Conservation (phyloP, 30 jellyfish, hydroid and myxozoan species). For the Mastigias papua region DNA sequence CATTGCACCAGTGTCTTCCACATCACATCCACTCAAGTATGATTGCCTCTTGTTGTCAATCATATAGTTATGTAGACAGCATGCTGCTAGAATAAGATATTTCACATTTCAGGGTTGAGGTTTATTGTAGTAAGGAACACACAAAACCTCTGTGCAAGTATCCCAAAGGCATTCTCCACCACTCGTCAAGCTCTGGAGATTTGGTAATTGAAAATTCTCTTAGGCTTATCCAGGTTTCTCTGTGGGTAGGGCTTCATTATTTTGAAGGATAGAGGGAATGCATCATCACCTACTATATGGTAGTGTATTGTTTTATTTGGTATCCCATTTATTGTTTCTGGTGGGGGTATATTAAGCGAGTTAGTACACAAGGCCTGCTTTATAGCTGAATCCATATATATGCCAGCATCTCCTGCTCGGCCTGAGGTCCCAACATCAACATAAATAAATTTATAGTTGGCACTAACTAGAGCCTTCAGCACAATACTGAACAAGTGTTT, state of each 20-base stretch:
- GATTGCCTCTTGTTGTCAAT: too few relatives aligned
- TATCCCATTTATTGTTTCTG: constrained; percentile 26
- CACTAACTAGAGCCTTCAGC: constrained; percentile 12
- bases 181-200: constrained; percentile 47
- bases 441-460: constrained; percentile 25
- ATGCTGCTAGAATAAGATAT: constrained; percentile 22
- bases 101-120: constrained; percentile 30
- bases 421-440: constrained; percentile 54
- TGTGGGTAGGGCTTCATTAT: constrained; percentile 44
- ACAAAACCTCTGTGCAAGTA: constrained; percentile 48
- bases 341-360: constrained; percentile 9
- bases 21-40: too few relatives aligned
- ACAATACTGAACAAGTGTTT: constrained; percentile 12
- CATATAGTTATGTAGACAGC: constrained; percentile 36
- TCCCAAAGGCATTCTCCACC: constrained; percentile 54
- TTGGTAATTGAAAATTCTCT: constrained; percentile 15
- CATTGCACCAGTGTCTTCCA: too few relatives aligned
- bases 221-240: constrained; percentile 15
- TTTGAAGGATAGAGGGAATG: constrained; percentile 17
- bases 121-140: constrained; percentile 23
- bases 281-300: too few relatives aligned
- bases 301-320: constrained; percentile 33
- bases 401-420: constrained; percentile 53
- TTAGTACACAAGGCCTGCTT: not conserved
- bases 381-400: not conserved